A percentile compares a stretch with the other conserved stretches of the same genome.
Evolutionary conservation across 2,797 vertebrate genomes (phyloP).

Genomic region (Anguilla marmorata): DNA sequence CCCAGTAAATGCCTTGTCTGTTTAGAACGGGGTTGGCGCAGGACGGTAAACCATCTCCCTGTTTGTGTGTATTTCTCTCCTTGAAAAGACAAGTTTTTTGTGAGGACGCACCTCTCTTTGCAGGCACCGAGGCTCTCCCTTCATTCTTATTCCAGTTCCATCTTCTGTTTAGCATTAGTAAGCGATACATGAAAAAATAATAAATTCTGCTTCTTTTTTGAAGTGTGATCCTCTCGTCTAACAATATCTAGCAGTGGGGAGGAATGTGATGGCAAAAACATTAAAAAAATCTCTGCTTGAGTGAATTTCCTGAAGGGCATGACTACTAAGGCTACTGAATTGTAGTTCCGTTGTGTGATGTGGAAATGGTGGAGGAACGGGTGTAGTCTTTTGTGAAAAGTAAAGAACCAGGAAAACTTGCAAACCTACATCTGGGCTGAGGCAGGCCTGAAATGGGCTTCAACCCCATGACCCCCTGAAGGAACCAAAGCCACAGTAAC

Average conservation of each 20-base stretch:
- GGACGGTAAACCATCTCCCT: neutral
- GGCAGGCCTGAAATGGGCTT: conserved; percentile 47
- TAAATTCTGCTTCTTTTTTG: neutral
- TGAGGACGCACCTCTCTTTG: neutral
- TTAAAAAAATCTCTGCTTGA: neutral
- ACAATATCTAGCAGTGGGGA: too few species aligned
- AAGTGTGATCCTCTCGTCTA: neutral
- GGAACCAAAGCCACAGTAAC: conserved; percentile 52
- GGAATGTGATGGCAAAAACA: neutral
- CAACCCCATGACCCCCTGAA: conserved; percentile 41
- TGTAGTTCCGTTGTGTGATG: neutral
- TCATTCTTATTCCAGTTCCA: conserved; percentile 19
- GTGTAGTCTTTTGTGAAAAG: neutral
- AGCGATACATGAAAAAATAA: neutral
- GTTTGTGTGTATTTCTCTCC: neutral
- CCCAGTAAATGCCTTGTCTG: neutral
- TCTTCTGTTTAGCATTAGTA: neutral
- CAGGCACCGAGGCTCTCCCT: neutral
- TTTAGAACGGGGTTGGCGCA: neutral
- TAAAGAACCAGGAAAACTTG: conserved; percentile 44
- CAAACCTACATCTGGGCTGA: conserved; percentile 56
- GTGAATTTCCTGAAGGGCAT: neutral
- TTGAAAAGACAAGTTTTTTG: neutral
- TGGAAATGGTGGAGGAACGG: neutral
- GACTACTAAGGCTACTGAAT: neutral